Conservation (phyloP, 2,888 invertebrate species). For the Synergus umbraculus region DNA sequence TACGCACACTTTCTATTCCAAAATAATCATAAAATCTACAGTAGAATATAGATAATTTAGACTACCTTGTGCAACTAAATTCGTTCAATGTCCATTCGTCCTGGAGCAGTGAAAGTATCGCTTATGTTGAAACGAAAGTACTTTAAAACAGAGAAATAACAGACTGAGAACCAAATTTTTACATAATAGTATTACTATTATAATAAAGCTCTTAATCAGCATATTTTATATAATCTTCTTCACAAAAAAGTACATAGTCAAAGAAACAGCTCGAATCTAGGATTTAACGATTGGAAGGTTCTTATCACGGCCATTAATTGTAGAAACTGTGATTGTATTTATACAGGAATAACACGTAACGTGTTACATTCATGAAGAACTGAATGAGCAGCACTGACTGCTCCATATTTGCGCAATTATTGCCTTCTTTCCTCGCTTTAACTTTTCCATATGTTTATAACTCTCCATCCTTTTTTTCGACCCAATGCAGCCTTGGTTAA, state of each 20-base stretch:
- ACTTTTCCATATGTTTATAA: neutral
- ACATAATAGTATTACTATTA: neutral
- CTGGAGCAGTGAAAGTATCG: slow-evolving; percentile 23
- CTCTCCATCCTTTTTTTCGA: neutral
- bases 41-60: slow-evolving; percentile 6
- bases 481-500: slow-evolving; percentile 9
- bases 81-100: slow-evolving; percentile 9
- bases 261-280: neutral
- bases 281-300: neutral
- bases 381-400: neutral
- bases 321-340: neutral
- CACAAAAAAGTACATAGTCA: neutral
- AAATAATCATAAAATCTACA: slow-evolving; percentile 10
- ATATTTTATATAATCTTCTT: neutral
- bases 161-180: neutral
- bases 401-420: neutral
- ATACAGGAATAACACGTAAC: neutral
- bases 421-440: neutral
- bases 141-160: neutral
- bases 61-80: neutral
- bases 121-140: neutral
- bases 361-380: neutral
- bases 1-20: neutral
- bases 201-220: neutral
- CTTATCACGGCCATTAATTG: neutral